A percentile compares a stretch with the other conserved stretches of the same genome.
Evolutionary conservation across 2,888 invertebrate species (phyloP).

Genomic region (Pterobdella sp.): DNA sequence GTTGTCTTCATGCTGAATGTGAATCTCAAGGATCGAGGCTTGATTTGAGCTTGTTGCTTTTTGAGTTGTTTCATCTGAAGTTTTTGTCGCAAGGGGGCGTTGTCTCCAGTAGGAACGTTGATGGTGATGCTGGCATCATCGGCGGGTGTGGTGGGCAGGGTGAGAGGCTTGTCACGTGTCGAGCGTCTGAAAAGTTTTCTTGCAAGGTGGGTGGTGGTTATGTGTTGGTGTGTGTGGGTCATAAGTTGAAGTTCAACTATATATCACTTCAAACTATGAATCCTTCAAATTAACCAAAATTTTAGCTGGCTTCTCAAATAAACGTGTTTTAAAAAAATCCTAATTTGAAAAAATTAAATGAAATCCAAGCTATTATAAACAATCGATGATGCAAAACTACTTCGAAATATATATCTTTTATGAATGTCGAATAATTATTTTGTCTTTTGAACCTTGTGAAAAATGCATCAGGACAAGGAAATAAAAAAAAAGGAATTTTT

Average conservation of each 20-base stretch:
- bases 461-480: too few species aligned
- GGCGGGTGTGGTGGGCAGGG: background rate
- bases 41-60: constrained; percentile 36
- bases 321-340: too few species aligned
- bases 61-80: constrained; percentile 15
- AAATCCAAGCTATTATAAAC: too few species aligned
- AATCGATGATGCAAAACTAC: too few species aligned
- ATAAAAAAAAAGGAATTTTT: too few species aligned
- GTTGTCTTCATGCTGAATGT: constrained; percentile 99
- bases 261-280: too few species aligned
- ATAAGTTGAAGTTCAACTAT: background rate
- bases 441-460: too few species aligned
- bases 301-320: too few species aligned
- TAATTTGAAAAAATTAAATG: too few species aligned
- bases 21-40: constrained; percentile 64
- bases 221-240: background rate
- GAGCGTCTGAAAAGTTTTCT: constrained; percentile 27
- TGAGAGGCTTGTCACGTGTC: constrained; percentile 15
- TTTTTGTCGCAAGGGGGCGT: constrained; percentile 5
- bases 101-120: background rate
- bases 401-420: too few species aligned
- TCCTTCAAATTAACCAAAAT: too few species aligned
- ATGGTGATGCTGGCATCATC: constrained; percentile 9
- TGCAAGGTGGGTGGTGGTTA: background rate
- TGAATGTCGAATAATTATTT: too few species aligned